Evolutionary conservation across 2,113 vertebrate species (phyloP).

Genomic region (Hiodon tergisus): DNA sequence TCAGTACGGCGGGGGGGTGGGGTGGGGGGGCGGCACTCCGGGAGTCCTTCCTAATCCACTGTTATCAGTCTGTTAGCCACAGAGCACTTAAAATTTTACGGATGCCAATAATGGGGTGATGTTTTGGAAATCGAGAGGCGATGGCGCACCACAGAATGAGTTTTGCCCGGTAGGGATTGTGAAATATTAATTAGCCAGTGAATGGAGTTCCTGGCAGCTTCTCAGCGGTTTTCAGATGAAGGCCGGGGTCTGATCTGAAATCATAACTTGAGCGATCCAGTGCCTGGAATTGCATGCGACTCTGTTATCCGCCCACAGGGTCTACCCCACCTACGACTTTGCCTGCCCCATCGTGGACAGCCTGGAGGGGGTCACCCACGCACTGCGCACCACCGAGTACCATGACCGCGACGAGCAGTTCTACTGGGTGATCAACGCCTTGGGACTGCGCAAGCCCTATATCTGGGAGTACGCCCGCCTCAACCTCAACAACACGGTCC

Average conservation of each 20-base stretch:
- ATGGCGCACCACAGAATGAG: too few relatives aligned
- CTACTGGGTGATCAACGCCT: constrained; percentile 88
- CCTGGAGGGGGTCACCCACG: constrained; percentile 91
- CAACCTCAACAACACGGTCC: constrained; percentile 95
- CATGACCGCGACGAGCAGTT: constrained; percentile 96
- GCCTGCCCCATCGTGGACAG: constrained; percentile 98
- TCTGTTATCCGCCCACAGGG: constrained; percentile 50
- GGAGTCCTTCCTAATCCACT: not conserved
- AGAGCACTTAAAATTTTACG: not conserved
- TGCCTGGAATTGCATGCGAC: not conserved
- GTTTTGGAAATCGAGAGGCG: too few relatives aligned
- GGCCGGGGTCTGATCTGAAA: too few relatives aligned
- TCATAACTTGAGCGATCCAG: too few relatives aligned
- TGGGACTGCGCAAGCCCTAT: constrained; percentile 83
- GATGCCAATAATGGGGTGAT: too few relatives aligned
- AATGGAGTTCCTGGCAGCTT: too few relatives aligned
- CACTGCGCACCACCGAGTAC: constrained; percentile 93
- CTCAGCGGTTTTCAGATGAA: not conserved
- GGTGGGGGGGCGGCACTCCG: not conserved
- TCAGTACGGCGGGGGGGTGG: constrained; percentile 45
- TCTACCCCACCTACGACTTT: constrained; percentile 96
- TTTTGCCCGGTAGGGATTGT: not conserved
- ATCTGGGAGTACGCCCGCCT: constrained; percentile 96
- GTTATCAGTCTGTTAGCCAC: not conserved
- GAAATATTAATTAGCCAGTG: not conserved